Conservation (phyloP, 2,888 invertebrate genomes). For the Macaria notata region DNA sequence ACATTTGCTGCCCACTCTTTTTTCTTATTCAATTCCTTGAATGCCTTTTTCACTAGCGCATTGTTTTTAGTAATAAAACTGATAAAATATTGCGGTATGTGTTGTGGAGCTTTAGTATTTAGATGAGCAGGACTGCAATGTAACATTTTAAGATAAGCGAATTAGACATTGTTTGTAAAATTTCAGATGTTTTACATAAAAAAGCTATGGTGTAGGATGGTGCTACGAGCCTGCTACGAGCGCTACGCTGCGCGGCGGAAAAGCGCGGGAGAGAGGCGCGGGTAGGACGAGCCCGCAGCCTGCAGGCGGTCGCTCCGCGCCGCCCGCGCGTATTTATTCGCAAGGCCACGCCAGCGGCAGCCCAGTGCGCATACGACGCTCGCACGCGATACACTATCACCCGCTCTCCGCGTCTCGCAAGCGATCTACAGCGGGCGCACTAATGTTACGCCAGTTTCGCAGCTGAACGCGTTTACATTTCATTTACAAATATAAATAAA, state of each 20-base stretch:
- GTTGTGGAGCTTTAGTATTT: no score
- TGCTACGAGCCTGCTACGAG: constrained; percentile 64
- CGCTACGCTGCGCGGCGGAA: constrained; percentile 45
- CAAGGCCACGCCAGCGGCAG: constrained; percentile 77
- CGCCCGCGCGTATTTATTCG: constrained; percentile 73
- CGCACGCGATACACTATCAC: constrained; percentile 70
- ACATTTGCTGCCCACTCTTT: no score
- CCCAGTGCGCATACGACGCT: constrained; percentile 77
- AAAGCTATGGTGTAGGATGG: neutral
- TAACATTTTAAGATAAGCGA: no score
- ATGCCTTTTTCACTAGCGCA: no score
- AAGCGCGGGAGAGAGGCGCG: constrained; percentile 52
- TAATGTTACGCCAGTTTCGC: constrained; percentile 60
- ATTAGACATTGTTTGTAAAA: no score
- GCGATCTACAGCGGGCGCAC: constrained; percentile 64
- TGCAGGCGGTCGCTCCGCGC: constrained; percentile 54
- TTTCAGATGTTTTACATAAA: no score
- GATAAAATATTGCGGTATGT: no score
- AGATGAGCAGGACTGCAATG: no score
- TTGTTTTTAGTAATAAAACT: no score
- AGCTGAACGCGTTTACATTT: constrained; percentile 41
- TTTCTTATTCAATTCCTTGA: no score
- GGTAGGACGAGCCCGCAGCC: constrained; percentile 66
- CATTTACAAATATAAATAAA: constrained; percentile 38
- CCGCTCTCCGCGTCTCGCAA: constrained; percentile 56